Percentiles rank a stretch among this genome's conserved stretches.
These are phyloP conservation scores for Tupaia chinensis DNA, from an alignment of 2,113 vertebrate genomes.

Conservation along the genomic window DNA sequence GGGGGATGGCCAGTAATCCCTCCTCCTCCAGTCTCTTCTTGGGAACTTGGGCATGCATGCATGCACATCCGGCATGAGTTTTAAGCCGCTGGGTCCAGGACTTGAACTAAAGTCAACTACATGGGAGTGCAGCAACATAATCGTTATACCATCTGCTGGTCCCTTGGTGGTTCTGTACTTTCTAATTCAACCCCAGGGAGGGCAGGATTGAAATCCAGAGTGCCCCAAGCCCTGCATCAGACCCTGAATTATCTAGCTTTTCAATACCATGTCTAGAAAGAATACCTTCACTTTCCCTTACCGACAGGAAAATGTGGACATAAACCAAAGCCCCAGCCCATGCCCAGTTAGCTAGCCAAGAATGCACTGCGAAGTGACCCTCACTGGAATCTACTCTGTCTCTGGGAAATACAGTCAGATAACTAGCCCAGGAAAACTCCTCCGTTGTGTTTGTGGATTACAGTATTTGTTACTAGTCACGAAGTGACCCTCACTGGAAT, in stretches of 20 bases:
- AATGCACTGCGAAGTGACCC: background rate
- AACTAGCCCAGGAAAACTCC: background rate
- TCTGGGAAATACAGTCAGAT: background rate
- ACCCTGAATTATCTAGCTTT: background rate
- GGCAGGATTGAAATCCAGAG: background rate
- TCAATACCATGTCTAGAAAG: background rate
- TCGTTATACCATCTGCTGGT: too few relatives aligned
- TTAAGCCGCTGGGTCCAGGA: too few relatives aligned
- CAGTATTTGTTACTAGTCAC: background rate
- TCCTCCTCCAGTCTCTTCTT: too few relatives aligned
- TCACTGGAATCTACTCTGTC: background rate
- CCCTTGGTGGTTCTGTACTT: background rate
- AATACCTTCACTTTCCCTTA: background rate
- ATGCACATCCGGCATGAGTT: too few relatives aligned
- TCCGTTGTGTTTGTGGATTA: background rate
- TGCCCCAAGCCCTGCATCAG: background rate
- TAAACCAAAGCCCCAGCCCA: background rate
- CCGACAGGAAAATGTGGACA: background rate
- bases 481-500: background rate
- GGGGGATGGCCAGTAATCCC: too few relatives aligned
- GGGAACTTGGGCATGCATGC: too few relatives aligned
- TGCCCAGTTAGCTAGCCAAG: background rate
- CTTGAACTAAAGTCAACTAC: too few relatives aligned
- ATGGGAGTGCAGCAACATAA: too few relatives aligned
- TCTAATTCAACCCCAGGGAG: background rate